Evolutionary conservation across 2,113 vertebrate genomes (phyloP).

Genomic region (Paradoxurus hermaphroditus): DNA sequence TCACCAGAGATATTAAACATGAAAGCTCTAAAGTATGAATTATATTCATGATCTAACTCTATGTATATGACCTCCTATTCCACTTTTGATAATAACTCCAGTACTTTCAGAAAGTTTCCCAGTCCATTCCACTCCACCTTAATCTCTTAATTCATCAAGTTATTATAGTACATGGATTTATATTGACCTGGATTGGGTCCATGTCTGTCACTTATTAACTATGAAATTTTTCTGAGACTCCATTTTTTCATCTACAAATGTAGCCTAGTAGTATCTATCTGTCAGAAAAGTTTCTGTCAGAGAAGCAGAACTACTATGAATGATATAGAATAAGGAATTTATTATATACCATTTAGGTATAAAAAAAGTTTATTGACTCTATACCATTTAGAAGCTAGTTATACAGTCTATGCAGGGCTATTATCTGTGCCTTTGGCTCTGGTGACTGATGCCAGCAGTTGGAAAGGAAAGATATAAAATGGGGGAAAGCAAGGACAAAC

Average conservation of each 20-base stretch:
- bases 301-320: not conserved
- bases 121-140: not conserved
- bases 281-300: not conserved
- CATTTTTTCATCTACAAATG: not conserved
- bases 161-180: not conserved
- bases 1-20: not conserved
- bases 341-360: not conserved
- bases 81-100: not conserved
- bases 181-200: not conserved
- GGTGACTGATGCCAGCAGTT: not conserved
- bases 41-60: not conserved
- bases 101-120: not conserved
- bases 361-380: too few relatives aligned
- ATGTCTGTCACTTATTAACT: not conserved
- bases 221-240: not conserved
- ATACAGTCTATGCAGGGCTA: not conserved
- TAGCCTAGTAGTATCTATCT: not conserved
- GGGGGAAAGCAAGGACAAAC: not conserved
- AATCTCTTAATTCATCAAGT: not conserved
- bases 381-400: not conserved
- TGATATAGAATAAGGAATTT: not conserved
- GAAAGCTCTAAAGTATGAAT: not conserved
- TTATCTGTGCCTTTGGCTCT: not conserved
- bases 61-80: not conserved
- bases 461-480: not conserved